Conservation (phyloP, 2,797 vertebrate genomes). For the Orientallactaga sibirica region DNA sequence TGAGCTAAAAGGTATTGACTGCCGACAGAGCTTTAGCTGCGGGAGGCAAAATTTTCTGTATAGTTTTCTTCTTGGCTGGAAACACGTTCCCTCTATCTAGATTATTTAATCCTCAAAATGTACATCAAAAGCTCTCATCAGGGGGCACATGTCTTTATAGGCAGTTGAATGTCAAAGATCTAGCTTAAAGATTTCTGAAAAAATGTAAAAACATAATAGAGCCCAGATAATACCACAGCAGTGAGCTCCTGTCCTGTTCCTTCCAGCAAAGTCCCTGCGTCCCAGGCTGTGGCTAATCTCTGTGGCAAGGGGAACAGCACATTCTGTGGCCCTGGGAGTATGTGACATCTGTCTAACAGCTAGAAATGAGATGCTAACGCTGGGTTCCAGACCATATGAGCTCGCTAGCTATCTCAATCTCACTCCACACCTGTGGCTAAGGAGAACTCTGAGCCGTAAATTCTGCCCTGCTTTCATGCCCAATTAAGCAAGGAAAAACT, state of each 20-base stretch:
- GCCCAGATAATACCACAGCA: constrained; percentile 94
- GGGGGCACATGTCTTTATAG: constrained; percentile 94
- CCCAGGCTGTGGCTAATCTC: constrained; percentile 85
- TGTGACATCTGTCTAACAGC: constrained; percentile 83
- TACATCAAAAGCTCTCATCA: constrained; percentile 96
- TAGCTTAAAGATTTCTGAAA: constrained; percentile 94
- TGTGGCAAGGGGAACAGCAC: constrained; percentile 83
- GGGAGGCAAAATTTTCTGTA: constrained; percentile 94
- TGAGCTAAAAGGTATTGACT: constrained; percentile 93
- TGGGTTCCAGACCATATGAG: constrained; percentile 83
- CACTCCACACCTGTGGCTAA: constrained; percentile 82
- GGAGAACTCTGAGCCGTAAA: constrained; percentile 82
- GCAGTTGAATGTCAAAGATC: constrained; percentile 95
- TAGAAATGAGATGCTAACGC: constrained; percentile 80
- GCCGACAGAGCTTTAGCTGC: constrained; percentile 91
- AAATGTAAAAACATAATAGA: constrained; percentile 96
- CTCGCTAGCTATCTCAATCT: constrained; percentile 84
- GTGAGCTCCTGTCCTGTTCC: constrained; percentile 89
- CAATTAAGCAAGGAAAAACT: constrained; percentile 85
- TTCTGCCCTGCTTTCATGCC: constrained; percentile 82
- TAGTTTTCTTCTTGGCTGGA: constrained; percentile 92
- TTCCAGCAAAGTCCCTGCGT: constrained; percentile 87
- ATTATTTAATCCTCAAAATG: constrained; percentile 99
- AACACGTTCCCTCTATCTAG: constrained; percentile 94
- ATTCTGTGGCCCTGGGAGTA: constrained; percentile 77